Conservation (phyloP, 2,113 vertebrate genomes). For the Myiagra hebetior region DNA sequence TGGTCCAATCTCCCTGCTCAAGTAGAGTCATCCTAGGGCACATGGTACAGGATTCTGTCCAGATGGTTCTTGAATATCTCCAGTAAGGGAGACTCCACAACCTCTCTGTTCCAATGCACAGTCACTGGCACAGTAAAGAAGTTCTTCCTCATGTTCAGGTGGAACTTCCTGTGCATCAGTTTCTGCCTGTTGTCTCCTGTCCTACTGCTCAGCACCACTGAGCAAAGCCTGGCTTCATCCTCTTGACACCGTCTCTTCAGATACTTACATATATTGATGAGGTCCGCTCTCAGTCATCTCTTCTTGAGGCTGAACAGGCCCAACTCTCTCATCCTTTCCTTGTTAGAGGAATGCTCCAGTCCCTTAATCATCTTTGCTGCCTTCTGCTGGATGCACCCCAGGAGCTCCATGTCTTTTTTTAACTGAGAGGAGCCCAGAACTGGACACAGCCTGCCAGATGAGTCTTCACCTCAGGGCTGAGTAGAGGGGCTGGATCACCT, state of each 20-base stretch:
- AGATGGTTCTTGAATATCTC: background rate
- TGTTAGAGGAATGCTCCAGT: background rate
- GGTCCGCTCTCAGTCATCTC: background rate
- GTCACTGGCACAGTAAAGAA: background rate
- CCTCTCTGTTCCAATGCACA: background rate
- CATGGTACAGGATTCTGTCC: background rate
- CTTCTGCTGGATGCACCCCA: fast-evolving
- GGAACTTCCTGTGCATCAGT: background rate
- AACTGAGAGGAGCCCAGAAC: background rate
- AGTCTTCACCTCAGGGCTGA: background rate
- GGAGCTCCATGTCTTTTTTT: background rate
- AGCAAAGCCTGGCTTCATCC: background rate
- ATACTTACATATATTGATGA: background rate
- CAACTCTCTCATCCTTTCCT: background rate
- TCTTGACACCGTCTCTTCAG: background rate
- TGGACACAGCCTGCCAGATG: background rate
- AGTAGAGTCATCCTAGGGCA: background rate
- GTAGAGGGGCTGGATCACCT: background rate
- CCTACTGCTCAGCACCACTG: background rate
- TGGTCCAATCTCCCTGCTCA: background rate
- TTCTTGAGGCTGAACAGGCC: background rate
- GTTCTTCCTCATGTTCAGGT: background rate
- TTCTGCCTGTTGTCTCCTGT: background rate
- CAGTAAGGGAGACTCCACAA: background rate
- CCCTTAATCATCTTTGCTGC: background rate